Percentiles rank a stretch among this genome's conserved stretches.
Conservation (phyloP, 1,140 invertebrate species). For the Drosophila trapezifrons region DNA sequence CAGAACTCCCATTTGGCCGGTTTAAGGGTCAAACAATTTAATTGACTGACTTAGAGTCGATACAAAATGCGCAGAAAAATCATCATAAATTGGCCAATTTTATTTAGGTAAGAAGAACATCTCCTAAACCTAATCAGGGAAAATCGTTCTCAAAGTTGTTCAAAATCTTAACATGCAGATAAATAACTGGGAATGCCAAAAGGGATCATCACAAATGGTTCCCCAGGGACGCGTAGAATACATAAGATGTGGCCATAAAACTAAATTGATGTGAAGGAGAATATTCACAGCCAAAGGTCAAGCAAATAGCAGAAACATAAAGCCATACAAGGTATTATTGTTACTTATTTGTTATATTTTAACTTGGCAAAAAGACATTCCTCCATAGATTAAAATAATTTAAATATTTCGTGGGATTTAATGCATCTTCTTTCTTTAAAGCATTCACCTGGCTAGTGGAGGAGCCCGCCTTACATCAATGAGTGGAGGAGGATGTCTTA, state of each 20-base stretch:
- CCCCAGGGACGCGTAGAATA: slow-evolving; percentile 31
- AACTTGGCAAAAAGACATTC: neutral
- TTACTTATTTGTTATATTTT: slow-evolving; percentile 6
- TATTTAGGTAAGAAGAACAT: slow-evolving; percentile 37
- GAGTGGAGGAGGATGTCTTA: neutral
- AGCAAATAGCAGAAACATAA: neutral
- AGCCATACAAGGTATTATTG: slow-evolving; percentile 22
- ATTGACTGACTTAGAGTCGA: slow-evolving; percentile 43
- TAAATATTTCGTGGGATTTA: no score
- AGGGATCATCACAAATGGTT: slow-evolving; percentile 45
- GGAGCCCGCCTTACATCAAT: neutral
- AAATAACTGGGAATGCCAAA: slow-evolving; percentile 40
- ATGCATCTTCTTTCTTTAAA: no score
- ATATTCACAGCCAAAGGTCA: slow-evolving; percentile 17
- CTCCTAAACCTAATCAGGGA: slow-evolving; percentile 23
- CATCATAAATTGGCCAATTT: slow-evolving; percentile 37
- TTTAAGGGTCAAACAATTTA: slow-evolving; percentile 42
- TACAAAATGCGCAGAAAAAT: slow-evolving; percentile 23
- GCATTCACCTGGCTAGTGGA: slow-evolving; percentile 35
- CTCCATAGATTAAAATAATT: neutral
- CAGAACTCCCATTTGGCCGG: neutral
- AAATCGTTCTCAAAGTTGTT: slow-evolving; percentile 36
- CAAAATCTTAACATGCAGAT: slow-evolving; percentile 40
- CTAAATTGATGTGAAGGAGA: slow-evolving; percentile 47
- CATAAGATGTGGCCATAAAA: slow-evolving; percentile 52